Percentiles rank a stretch among this genome's conserved stretches.
Evolutionary conservation across 2,797 vertebrate genomes (phyloP).

Genomic region (Cygnus olor): DNA sequence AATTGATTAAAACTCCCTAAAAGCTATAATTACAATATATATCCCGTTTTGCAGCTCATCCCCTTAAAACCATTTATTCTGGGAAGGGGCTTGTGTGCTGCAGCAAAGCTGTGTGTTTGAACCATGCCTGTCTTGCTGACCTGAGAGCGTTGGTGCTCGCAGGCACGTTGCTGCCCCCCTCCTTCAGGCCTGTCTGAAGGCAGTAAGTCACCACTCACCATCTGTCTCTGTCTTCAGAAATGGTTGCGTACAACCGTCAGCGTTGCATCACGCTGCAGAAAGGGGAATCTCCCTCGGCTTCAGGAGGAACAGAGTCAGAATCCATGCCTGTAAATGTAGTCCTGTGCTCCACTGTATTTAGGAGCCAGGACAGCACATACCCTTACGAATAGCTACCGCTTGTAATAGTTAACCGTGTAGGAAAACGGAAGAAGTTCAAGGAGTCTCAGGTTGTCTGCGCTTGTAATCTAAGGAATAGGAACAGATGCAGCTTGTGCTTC

Average conservation of each 20-base stretch:
- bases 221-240: constrained; percentile 42
- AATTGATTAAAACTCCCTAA: neutral
- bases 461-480: constrained; percentile 48
- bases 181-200: neutral
- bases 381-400: constrained; percentile 22
- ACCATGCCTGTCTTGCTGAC: neutral
- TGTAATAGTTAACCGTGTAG: neutral
- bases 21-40: neutral
- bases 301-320: neutral
- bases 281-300: constrained; percentile 48
- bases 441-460: constrained; percentile 13
- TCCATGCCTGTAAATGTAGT: constrained; percentile 42
- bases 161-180: neutral
- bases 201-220: constrained; percentile 20
- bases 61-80: neutral
- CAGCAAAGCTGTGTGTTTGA: neutral
- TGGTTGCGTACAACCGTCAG: constrained; percentile 34
- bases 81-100: neutral
- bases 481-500: neutral
- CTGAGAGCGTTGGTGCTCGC: neutral
- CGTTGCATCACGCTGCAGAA: constrained; percentile 14
- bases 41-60: neutral
- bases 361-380: constrained; percentile 26
- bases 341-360: neutral
- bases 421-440: constrained; percentile 25